These are phyloP conservation scores for Epinotia demarniana DNA, from an alignment of 2,888 invertebrate species.

Conservation along the genomic window DNA sequence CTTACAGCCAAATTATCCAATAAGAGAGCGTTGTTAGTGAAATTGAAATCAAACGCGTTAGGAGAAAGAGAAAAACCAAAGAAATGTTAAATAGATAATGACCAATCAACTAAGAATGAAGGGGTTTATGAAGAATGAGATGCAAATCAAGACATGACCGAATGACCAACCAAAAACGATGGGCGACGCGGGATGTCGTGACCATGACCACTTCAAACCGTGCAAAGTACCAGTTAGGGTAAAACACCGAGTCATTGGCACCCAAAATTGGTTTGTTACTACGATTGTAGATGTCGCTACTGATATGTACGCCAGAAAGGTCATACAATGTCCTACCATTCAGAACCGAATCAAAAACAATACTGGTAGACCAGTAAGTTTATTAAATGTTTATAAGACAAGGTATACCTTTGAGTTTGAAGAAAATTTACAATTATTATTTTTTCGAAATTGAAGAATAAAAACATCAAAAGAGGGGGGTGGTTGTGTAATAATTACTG, in stretches of 20 bases:
- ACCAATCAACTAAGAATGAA: neutral
- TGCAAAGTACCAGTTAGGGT: neutral
- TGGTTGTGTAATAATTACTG: too few relatives aligned
- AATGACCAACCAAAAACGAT: conserved; percentile 7
- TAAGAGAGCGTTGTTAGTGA: neutral
- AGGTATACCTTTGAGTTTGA: too few relatives aligned
- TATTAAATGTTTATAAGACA: too few relatives aligned
- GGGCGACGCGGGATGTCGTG: conserved; percentile 2
- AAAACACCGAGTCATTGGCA: conserved; percentile 13
- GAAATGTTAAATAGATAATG: conserved; percentile 3
- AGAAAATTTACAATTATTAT: too few relatives aligned
- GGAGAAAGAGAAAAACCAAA: neutral
- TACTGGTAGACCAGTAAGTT: too few relatives aligned
- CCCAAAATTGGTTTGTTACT: neutral
- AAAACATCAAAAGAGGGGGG: too few relatives aligned
- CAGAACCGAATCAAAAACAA: too few relatives aligned
- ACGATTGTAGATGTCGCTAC: too few relatives aligned
- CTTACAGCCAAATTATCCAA: neutral
- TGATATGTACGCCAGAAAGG: too few relatives aligned
- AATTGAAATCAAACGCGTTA: conserved; percentile 4
- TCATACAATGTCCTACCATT: too few relatives aligned
- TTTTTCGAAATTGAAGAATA: too few relatives aligned
- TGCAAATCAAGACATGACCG: conserved; percentile 5
- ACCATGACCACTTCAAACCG: neutral
- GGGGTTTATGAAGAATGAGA: neutral